Evolutionary conservation across 2,888 invertebrate species (phyloP).

Genomic region (Hirtodrosophila confusa): DNA sequence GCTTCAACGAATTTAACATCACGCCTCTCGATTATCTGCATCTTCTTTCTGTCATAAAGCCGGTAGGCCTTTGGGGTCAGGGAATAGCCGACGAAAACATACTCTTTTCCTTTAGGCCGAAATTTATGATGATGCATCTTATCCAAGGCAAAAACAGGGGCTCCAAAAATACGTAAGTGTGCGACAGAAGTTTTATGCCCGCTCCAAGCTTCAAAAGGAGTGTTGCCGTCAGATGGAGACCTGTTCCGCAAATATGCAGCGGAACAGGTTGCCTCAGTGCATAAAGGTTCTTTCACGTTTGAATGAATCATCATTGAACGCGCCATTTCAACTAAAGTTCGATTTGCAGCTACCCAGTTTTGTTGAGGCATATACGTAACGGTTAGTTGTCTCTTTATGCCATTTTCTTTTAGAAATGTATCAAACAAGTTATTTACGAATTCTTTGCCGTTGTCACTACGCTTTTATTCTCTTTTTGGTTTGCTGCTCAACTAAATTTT

Average conservation of each 20-base stretch:
- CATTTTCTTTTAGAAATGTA: background rate
- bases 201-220: too few relatives aligned
- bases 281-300: background rate
- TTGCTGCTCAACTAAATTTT: background rate
- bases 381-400: too few relatives aligned
- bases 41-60: background rate
- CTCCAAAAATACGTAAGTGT: too few relatives aligned
- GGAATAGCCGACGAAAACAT: too few relatives aligned
- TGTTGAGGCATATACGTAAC: conserved; percentile 1
- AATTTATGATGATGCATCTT: conserved; percentile 3
- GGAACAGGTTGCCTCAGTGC: background rate
- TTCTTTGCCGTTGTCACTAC: background rate
- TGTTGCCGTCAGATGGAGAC: background rate
- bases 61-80: conserved; percentile 8
- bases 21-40: background rate
- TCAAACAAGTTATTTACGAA: background rate
- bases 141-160: background rate
- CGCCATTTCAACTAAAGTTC: conserved; percentile 7
- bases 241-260: conserved; percentile 3
- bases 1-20: too few relatives aligned
- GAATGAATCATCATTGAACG: too few relatives aligned
- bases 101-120: background rate
- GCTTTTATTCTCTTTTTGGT: background rate
- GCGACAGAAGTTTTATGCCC: too few relatives aligned
- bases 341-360: conserved; percentile 4